phyloP scores from a whole-genome alignment of 2,888 invertebrate genomes.

The Tanaodytes sp. region DNA sequence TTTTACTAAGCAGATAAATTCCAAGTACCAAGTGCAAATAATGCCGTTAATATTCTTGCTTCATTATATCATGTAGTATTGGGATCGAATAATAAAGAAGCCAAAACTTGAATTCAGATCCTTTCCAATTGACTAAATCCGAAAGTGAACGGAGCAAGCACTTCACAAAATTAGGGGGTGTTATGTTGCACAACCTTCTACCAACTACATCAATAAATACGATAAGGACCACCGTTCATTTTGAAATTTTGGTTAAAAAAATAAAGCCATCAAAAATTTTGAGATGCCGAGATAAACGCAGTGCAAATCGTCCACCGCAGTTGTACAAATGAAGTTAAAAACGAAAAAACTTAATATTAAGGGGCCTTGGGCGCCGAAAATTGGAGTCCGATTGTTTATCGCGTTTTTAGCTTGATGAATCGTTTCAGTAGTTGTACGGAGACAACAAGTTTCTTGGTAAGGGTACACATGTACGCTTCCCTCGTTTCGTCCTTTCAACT shows the following conservation, averaged over 20 bases:
- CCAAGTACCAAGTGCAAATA: neutral
- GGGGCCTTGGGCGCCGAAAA: neutral
- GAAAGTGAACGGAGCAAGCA: neutral
- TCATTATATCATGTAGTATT: neutral
- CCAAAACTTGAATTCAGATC: neutral
- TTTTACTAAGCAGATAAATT: too few species aligned
- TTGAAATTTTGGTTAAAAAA: neutral
- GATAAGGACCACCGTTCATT: neutral
- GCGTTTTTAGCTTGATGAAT: neutral
- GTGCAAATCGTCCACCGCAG: neutral
- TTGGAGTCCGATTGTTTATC: neutral
- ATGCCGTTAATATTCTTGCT: neutral
- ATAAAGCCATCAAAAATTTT: neutral
- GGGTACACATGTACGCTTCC: neutral
- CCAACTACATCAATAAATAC: neutral
- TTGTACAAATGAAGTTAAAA: neutral
- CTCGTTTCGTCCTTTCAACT: neutral
- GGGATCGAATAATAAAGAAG: neutral
- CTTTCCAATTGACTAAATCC: neutral
- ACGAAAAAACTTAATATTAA: neutral
- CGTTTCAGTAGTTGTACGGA: neutral
- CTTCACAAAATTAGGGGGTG: neutral
- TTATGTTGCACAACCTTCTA: neutral
- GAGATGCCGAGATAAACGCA: too few species aligned
- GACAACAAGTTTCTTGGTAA: neutral